These are phyloP conservation scores for Lottia scabra DNA, from an alignment of 2,888 invertebrate genomes.

Conservation along the genomic window DNA sequence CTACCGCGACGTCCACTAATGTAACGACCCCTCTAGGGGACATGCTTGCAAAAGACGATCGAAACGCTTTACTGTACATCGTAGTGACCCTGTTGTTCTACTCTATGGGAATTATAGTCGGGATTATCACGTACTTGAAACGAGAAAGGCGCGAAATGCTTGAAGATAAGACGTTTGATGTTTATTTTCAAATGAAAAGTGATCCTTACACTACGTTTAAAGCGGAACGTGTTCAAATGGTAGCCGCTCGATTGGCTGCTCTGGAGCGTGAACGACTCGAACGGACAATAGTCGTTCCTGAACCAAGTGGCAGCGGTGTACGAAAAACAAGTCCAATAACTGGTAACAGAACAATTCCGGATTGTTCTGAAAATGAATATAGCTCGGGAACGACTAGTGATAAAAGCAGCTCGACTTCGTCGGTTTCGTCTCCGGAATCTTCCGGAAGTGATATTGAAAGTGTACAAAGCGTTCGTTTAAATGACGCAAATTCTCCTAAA, in stretches of 20 bases:
- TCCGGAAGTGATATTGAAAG: neutral
- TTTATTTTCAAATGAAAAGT: conserved; percentile 53
- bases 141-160: conserved; percentile 59
- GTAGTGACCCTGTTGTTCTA: conserved; percentile 59
- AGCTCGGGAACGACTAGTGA: neutral
- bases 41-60: conserved; percentile 24
- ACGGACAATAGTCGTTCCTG: conserved; percentile 2
- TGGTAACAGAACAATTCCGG: neutral
- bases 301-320: conserved; percentile 6
- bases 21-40: neutral
- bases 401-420: conserved; percentile 7
- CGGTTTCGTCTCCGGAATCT: neutral
- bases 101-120: conserved; percentile 56
- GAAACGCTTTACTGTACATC: conserved; percentile 62
- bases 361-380: neutral
- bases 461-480: neutral
- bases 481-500: neutral
- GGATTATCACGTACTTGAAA: conserved; percentile 57
- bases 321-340: neutral
- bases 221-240: conserved; percentile 30
- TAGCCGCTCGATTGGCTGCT: conserved; percentile 20
- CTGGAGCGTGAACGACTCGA: neutral
- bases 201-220: conserved; percentile 41
- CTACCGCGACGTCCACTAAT: neutral
- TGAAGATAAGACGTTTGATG: conserved; percentile 63